Base-by-base conservation (phyloP, 1,140 invertebrate genomes). In the Trichoplusia ni region DNA sequence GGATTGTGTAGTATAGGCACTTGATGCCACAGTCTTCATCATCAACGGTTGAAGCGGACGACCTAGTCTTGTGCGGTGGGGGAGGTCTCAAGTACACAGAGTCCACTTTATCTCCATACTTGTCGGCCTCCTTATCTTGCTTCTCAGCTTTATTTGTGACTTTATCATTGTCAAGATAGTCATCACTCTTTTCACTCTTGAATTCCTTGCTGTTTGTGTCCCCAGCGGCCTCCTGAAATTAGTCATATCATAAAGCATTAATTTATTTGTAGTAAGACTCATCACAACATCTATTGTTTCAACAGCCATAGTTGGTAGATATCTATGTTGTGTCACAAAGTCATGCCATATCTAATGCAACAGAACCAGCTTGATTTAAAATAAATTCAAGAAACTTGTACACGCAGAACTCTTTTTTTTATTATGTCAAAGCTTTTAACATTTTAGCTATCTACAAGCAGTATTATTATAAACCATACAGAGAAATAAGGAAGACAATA, bases 11-110 rank as follows among this genome's bases (percentile, higher is more conserved):
- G 69, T 88, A 91, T 1, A 91, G 75, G 47, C 89, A 91, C 67
- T 88, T 88, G 13, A 91, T 82, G 37, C 79, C 78, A 62, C 89
- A 91, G 16, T 78, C 75, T 47, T 91, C 88, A 18, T 90, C 87
- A 49, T 90, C 86, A 4, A 62, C 51, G 0, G 75, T 76, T 0
- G 86, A 79, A 0, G 75, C 49, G 18, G 64, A 67, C 0, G 83
- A 83, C n/a, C 71, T 51, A 2, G 66, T 53, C 53, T 85, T 86
- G 19, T 81, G 75, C 4, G 79, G 53, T 4, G 84, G 79, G 2
- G 71, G 79, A n/a, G 80, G 76, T 42, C 79, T 73, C 13, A 89
- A 61, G 54, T 81, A 86, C 1, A 89, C 83, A 72, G 84, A 86
- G 38, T 89, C 86, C 0, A 86, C 83, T 62, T 84, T 83, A 51